Evolutionary conservation across 2,797 vertebrate genomes (phyloP), one percentile per base, ranked within the genome.

Genomic region (Anabacerthia variegaticeps): DNA sequence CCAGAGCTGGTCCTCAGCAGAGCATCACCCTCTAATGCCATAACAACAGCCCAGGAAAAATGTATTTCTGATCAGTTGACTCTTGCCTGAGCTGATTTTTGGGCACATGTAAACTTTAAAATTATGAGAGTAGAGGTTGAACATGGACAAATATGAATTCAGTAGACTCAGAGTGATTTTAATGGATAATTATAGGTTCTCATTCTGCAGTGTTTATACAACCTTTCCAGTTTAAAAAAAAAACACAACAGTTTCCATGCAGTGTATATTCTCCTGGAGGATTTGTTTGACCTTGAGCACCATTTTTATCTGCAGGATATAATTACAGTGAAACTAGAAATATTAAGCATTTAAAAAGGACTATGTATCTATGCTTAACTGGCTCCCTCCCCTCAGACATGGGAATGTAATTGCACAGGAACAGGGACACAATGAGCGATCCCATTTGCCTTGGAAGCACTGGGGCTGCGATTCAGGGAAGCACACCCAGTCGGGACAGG

Each of bases 301-400:
- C 88, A 58, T 96, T 96, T 97, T 95, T 96, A 82, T 90, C 83
- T 96, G 89, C 77, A 85, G 94, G 89, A 85, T 94, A 36, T 92
- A 95, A 94, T 96, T 93, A 95, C 61, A 87, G 69, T 56, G 61
- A 63, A 79, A 61, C 79, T 93, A 71, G 76, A 89, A 96, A 76
- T 94, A 91, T 49, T 48, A 79, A 67, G 52, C 55, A 71, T 86
- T 73, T 81, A 48, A 9, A 82, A 93, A 87, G 59, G 39, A 26
- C 92, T 54, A 0, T 26, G 39, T 63, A 54, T 62, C 66, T 69
- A 14, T 5, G 6, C 62, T 65, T 14, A 43, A 39, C 77, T 43
- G 56, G 9, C 73, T 84, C 52, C 12, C 14, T 55, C 9, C 30
- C 44, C 79, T 34, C 62, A 52, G 55, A 8, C 43, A 10, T 15